phyloP scores from a whole-genome alignment of 35 echinoderm and acorn worm genomes.

The Hemicentrotus pulcherrimus region DNA sequence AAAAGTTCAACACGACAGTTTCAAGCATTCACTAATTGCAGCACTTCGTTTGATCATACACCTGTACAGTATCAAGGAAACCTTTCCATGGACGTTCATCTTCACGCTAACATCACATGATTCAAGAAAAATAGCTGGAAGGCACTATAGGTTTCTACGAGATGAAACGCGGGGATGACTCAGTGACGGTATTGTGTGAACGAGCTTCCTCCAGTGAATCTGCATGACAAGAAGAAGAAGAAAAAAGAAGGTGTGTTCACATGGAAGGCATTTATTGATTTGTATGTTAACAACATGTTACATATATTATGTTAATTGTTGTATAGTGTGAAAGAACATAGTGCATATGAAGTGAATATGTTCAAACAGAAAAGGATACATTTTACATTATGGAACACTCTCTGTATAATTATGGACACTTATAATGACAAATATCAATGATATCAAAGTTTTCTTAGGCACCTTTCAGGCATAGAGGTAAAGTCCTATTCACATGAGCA shows the following conservation, averaged over 20 bases:
- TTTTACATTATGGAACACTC: neutral
- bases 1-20: too few species aligned
- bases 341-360: neutral
- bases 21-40: too few species aligned
- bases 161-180: neutral
- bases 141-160: neutral
- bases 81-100: neutral
- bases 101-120: neutral
- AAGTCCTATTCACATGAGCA: neutral
- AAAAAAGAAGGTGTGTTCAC: neutral
- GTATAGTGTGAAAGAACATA: too few species aligned
- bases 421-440: too few species aligned
- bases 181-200: constrained; percentile 8
- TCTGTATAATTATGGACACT: too few species aligned
- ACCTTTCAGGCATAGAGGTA: neutral
- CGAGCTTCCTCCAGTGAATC: neutral
- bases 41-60: neutral
- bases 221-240: neutral
- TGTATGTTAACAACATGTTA: too few species aligned
- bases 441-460: too few species aligned
- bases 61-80: neutral
- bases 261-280: neutral
- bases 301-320: too few species aligned
- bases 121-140: constrained; percentile 3
- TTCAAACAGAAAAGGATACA: neutral